Evolutionary conservation across 2,797 vertebrate genomes (phyloP), one percentile per base, ranked within the genome.

Genomic region (Psittacula echo): DNA sequence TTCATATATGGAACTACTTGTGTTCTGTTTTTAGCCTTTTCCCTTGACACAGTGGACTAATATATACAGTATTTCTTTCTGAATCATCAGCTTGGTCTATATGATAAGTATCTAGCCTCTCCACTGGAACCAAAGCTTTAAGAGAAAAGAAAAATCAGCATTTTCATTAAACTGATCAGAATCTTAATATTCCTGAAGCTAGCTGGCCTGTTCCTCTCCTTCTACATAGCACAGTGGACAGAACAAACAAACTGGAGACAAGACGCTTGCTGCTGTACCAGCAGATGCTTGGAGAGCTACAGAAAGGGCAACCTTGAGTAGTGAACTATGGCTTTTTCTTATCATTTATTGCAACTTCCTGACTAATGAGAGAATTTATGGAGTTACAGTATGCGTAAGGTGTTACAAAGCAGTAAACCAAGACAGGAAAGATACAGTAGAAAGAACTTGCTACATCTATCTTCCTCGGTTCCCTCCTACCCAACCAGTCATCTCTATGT

Each of bases 211-310:
- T 41, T 65, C 60, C 70, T 60, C 39, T 70, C 64, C 82, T 54
- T 48, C 24, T 21, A 1, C 4, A 3, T 4, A 62, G 54, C 53
- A 68, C 48, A 37, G 42, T 2, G 23, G 34, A 47, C 77, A 42
- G n/a, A 86, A 41, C 20, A 70, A 30, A 21, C 34, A 24, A 34
- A 34, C 0, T 34, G 34, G 61, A 75, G 41, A 45, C 0, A 0
- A 6, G 24, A 60, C 44, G 41, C 23, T 42, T 42, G 22, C 11
- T 14, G n/a, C 5, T 50, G n/a, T 37, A 44, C 72, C 51, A 77
- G 32, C 17, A 56, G 26, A 19, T 8, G 27, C n/a, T 14, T 60
- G 29, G 32, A 86, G 26, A 90, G 47, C 66, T 84, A 62, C 32
- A 76, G 34, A 34, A 78, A 67, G 13, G 4, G 21, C 61, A 64